phyloP scores from a whole-genome alignment of 1,140 invertebrate species.

The Charaxes varanes region DNA sequence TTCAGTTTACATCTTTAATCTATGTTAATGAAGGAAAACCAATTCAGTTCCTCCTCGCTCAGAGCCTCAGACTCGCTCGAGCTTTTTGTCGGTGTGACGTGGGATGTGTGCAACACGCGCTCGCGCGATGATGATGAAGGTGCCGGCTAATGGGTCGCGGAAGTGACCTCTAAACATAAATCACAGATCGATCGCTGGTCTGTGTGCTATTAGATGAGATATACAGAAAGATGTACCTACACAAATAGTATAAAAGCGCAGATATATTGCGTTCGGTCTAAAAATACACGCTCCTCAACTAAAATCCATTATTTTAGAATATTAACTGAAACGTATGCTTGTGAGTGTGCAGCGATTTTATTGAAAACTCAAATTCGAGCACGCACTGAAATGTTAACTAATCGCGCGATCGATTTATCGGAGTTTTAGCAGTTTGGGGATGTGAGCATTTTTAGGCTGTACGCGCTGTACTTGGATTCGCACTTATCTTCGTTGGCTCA shows the following conservation, averaged over 20 bases:
- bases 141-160: conserved; percentile 17
- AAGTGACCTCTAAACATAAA: conserved; percentile 12
- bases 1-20: conserved; percentile 12
- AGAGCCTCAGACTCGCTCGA: conserved; percentile 6
- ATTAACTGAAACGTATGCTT: too few species aligned
- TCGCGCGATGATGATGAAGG: conserved; percentile 16
- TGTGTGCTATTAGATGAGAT: neutral
- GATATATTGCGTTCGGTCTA: too few species aligned
- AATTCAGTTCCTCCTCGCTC: conserved; percentile 12
- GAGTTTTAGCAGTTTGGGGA: too few species aligned
- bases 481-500: too few species aligned
- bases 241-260: neutral
- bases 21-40: conserved; percentile 17
- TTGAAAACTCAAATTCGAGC: too few species aligned
- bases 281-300: too few species aligned
- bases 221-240: neutral
- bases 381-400: too few species aligned
- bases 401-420: too few species aligned
- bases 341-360: too few species aligned
- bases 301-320: too few species aligned
- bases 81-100: conserved; percentile 11
- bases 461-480: too few species aligned
- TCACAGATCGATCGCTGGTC: conserved; percentile 2
- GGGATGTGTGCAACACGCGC: conserved; percentile 1
- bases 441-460: too few species aligned